Percentiles rank a stretch among this genome's conserved stretches.
Conservation (phyloP, 2,888 invertebrate species). For the Nomada lathburiana region DNA sequence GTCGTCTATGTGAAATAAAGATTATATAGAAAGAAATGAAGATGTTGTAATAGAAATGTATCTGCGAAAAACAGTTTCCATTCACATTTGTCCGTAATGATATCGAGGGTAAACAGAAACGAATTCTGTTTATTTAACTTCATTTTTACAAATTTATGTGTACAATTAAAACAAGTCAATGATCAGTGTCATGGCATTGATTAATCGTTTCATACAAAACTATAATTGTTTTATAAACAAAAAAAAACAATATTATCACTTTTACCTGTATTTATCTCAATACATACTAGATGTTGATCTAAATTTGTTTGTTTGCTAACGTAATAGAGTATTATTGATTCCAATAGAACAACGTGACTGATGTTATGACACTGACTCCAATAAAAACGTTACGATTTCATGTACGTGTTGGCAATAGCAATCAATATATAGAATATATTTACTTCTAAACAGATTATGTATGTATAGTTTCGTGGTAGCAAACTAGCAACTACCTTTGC, state of each 20-base stretch:
- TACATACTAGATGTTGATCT: slow-evolving; percentile 9
- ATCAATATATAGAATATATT: slow-evolving; percentile 25
- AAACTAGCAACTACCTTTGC: slow-evolving; percentile 23
- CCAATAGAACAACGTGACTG: background rate
- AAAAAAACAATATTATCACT: slow-evolving; percentile 16
- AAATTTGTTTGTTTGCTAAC: slow-evolving; percentile 3
- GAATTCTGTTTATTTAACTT: slow-evolving; percentile 13
- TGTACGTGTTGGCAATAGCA: slow-evolving; percentile 26
- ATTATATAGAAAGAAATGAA: slow-evolving; percentile 10
- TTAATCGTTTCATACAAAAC: slow-evolving; percentile 40
- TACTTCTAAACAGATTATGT: slow-evolving; percentile 15
- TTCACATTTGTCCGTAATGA: slow-evolving; percentile 37
- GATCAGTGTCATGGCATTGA: slow-evolving; percentile 44
- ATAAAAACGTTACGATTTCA: slow-evolving; percentile 44
- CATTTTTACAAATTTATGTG: slow-evolving; percentile 18
- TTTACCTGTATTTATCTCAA: slow-evolving; percentile 13
- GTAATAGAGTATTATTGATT: background rate
- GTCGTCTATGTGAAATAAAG: background rate
- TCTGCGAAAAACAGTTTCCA: slow-evolving; percentile 36
- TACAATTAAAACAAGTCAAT: slow-evolving; percentile 37
- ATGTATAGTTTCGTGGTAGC: slow-evolving; percentile 8
- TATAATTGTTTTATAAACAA: slow-evolving; percentile 31
- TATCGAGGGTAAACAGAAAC: slow-evolving; percentile 34
- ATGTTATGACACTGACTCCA: slow-evolving; percentile 39
- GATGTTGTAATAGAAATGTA: slow-evolving; percentile 18